Base-by-base conservation (phyloP, 1,140 invertebrate species). In the Cyclargus thomasi region DNA sequence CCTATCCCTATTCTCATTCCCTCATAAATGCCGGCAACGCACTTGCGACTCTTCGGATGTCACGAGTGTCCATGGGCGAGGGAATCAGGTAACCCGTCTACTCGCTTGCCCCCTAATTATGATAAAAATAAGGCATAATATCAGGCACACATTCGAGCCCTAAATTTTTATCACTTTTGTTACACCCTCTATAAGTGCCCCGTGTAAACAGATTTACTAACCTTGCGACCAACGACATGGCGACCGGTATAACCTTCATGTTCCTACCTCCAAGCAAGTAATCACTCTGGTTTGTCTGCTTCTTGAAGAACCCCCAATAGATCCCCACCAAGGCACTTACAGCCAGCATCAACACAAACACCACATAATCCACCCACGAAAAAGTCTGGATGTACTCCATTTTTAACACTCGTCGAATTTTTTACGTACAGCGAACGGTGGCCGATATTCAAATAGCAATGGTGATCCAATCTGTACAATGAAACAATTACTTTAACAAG, bases 241-340 rank as follows among this genome's bases (percentile, higher is more conserved):
- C 92, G 36, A 96, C 93, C 0, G 96, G 95, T 75, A 96, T 91
- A 1, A 94, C 91, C 68, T 93, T 92, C 95, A 97, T 96, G 65
- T 94, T 94, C 71, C 95, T 92, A 3, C 95, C 95, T 0, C 95
- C 96, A 18, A 97, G 92, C 3, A 97, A 91, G 74, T 97, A 97
- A 74, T 97, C 95, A 72, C 85, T 85, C 72, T 91, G 85, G 5
- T 83, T 88, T 0, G 78, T 87, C 71, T 92, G 92, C 70, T 92
- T 93, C 67, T 94, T 94, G 74, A 94, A 92, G 74, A 95, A 94
- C 53, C 94, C 94, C 82, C 94, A 95, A 83, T 95, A 95, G 68
- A 94, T 90, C 73, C 94, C 94, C 65, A 95, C 93, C 68, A 93
- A 87, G n/a, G 93, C 93, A 89, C 93, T 94, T 59, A 92, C 90